These are phyloP conservation scores for Pomatorhinus ruficollis DNA, from an alignment of 2,113 vertebrate genomes.

Conservation along the genomic window DNA sequence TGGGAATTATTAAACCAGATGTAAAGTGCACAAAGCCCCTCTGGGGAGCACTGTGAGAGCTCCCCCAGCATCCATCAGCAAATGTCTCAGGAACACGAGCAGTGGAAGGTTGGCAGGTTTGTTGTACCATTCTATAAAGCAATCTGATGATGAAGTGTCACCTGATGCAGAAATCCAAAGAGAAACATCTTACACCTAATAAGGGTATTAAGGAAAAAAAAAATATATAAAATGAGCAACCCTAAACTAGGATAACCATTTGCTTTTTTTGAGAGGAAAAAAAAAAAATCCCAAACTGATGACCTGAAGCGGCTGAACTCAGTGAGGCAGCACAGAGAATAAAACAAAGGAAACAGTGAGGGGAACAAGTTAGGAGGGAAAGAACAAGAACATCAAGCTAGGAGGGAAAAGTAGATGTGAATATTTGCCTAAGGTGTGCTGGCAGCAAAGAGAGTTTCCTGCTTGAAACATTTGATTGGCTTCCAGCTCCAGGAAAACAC, in stretches of 20 bases:
- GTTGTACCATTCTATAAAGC: background rate
- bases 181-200: constrained; percentile 48
- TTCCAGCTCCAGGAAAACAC: constrained; percentile 9
- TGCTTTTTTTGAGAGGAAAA: background rate
- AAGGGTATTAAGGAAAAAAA: background rate
- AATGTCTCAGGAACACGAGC: background rate
- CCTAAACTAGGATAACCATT: background rate
- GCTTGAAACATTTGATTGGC: constrained; percentile 15
- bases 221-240: background rate
- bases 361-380: background rate
- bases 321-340: background rate
- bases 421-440: constrained; percentile 23
- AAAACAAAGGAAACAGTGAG: background rate
- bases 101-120: background rate
- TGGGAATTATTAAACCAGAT: constrained; percentile 55
- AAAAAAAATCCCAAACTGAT: background rate
- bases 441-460: constrained; percentile 10
- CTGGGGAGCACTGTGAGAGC: background rate
- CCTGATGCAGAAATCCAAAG: constrained; percentile 40
- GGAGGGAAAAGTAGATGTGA: background rate
- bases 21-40: constrained; percentile 17
- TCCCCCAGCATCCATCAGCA: constrained; percentile 19
- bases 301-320: background rate
- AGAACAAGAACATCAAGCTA: background rate
- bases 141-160: constrained; percentile 48